Percentiles rank a stretch among this genome's conserved stretches.
Evolutionary conservation across 2,797 vertebrate genomes (phyloP).

Genomic region (Xyrichtys novacula): DNA sequence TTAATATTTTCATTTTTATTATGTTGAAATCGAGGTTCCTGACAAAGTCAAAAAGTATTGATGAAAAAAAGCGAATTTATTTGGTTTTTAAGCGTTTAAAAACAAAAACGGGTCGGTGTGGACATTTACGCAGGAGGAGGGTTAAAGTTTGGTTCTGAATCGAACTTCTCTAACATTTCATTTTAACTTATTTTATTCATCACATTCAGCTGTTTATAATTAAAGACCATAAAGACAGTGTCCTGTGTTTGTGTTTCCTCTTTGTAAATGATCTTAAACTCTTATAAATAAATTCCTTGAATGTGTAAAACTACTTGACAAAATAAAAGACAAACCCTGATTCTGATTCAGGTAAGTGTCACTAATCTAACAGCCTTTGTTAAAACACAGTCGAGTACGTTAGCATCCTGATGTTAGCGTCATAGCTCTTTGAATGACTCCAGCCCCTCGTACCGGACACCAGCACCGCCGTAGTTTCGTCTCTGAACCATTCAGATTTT

Average conservation of each 20-base stretch:
- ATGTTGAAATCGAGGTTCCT: no score
- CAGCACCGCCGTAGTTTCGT: background rate
- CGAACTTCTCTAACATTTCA: background rate
- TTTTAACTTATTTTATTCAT: background rate
- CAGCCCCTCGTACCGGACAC: background rate
- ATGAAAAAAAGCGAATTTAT: no score
- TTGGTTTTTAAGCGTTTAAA: no score
- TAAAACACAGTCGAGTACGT: background rate
- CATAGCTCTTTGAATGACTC: background rate
- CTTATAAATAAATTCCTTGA: no score
- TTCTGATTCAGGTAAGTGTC: background rate
- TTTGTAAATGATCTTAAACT: no score
- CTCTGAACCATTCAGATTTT: background rate
- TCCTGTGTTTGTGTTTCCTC: no score
- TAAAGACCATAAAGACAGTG: background rate
- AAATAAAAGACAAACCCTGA: background rate
- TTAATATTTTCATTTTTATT: no score
- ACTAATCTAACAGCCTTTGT: no score
- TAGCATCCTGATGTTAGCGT: slow-evolving; percentile 2
- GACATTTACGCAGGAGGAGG: no score
- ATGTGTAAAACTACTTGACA: background rate
- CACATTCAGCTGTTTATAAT: background rate
- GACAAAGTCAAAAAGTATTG: no score
- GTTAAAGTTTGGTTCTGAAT: background rate
- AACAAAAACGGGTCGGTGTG: no score